Percentiles rank a stretch among this genome's conserved stretches.
phyloP scores from a whole-genome alignment of 2,113 vertebrate species.

The Dolichotis patagonum region DNA sequence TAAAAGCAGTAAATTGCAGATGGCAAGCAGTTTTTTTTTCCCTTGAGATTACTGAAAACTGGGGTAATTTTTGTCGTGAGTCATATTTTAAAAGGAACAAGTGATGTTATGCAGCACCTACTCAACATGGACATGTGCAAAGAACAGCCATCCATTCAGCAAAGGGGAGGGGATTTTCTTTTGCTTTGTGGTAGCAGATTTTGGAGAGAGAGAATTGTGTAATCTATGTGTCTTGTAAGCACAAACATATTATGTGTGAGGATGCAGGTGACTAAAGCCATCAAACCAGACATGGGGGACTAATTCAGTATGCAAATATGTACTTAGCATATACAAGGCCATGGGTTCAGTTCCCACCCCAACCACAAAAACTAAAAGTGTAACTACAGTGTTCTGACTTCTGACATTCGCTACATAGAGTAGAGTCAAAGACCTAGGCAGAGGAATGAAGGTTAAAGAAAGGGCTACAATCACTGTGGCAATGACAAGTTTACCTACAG shows the following conservation, averaged over 20 bases:
- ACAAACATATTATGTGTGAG: not conserved
- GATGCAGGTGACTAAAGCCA: not conserved
- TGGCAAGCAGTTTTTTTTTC: conserved; percentile 80
- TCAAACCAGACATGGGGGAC: not conserved
- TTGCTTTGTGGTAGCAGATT: conserved; percentile 46
- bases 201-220: conserved; percentile 34
- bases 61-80: conserved; percentile 87
- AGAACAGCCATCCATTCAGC: conserved; percentile 80
- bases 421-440: not conserved
- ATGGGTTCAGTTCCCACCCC: not conserved
- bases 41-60: conserved; percentile 87
- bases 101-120: conserved; percentile 84
- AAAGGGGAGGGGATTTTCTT: conserved; percentile 34
- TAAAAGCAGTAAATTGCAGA: conserved; percentile 89
- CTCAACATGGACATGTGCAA: conserved; percentile 82
- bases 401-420: not conserved
- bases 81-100: conserved; percentile 89
- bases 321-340: not conserved
- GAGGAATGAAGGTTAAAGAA: not conserved
- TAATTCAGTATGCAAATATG: not conserved
- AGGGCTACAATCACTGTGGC: not conserved
- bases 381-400: not conserved
- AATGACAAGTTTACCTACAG: not conserved
- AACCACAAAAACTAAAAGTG: not conserved
- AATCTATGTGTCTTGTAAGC: conserved; percentile 2